Conservation (phyloP, 1,140 invertebrate species). For the Amphibalanus amphitrite region DNA sequence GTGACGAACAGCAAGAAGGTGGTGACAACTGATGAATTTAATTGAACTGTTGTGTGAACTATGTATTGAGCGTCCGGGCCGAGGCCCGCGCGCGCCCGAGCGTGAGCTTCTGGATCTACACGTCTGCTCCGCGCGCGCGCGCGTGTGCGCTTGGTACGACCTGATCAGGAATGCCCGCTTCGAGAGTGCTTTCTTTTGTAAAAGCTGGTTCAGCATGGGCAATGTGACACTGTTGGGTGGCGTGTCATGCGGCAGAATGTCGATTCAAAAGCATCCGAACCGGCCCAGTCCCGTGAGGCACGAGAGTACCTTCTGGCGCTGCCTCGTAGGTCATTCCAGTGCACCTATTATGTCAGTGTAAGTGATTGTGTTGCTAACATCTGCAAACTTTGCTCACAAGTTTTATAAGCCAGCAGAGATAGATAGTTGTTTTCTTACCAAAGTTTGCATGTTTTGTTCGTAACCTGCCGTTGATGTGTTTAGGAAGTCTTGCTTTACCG, state of each 20-base stretch:
- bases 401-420: background rate
- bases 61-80: no score
- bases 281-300: no score
- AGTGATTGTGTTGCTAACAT: background rate
- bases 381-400: background rate
- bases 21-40: background rate
- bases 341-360: background rate
- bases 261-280: no score
- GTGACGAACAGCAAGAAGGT: background rate
- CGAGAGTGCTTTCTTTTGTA: conserved; percentile 1
- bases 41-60: background rate
- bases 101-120: no score
- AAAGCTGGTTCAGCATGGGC: background rate
- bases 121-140: background rate
- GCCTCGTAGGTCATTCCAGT: background rate
- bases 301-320: background rate
- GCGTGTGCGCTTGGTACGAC: background rate
- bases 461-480: no score
- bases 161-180: no score
- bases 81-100: no score
- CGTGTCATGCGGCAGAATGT: background rate
- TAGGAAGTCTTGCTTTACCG: no score
- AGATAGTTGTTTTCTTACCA: conserved; percentile 3
- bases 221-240: background rate
- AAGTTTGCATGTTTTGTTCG: conserved; percentile 1